phyloP scores from a whole-genome alignment of 2,888 invertebrate species.

The Anthrax anthrax region DNA sequence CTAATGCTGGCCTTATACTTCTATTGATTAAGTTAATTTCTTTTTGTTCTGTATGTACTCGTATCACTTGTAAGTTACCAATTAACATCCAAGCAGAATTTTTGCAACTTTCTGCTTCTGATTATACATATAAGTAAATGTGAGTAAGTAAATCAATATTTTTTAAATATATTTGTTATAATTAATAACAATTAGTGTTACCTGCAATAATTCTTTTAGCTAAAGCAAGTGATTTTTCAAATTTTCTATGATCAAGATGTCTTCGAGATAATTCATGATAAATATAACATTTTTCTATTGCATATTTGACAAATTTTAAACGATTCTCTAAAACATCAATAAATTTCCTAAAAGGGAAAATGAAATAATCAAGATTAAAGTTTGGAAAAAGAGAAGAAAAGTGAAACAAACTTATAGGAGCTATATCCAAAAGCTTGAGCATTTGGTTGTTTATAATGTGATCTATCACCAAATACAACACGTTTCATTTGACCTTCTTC shows the following conservation, averaged over 20 bases:
- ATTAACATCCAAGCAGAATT: conserved; percentile 9
- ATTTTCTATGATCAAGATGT: conserved; percentile 8
- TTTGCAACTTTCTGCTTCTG: conserved; percentile 7
- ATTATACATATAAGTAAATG: not conserved
- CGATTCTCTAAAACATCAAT: conserved; percentile 4
- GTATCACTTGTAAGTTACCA: conserved; percentile 1
- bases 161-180: no score
- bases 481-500: conserved; percentile 4
- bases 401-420: conserved; percentile 18
- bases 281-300: conserved; percentile 11
- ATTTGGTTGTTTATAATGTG: conserved; percentile 17
- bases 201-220: conserved; percentile 9
- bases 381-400: not conserved
- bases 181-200: no score
- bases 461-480: conserved; percentile 24
- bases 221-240: conserved; percentile 6
- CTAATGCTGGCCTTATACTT: conserved; percentile 1
- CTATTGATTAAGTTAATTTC: conserved; percentile 3
- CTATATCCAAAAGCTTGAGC: conserved; percentile 17
- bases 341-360: not conserved
- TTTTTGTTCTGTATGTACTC: conserved; percentile 3
- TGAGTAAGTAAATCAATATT: no score
- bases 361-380: not conserved
- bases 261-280: conserved; percentile 7
- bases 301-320: conserved; percentile 3